These are phyloP conservation scores for Montipora efflorescens DNA, from an alignment of 64 coral and sea anemone genomes.

Conservation along the genomic window DNA sequence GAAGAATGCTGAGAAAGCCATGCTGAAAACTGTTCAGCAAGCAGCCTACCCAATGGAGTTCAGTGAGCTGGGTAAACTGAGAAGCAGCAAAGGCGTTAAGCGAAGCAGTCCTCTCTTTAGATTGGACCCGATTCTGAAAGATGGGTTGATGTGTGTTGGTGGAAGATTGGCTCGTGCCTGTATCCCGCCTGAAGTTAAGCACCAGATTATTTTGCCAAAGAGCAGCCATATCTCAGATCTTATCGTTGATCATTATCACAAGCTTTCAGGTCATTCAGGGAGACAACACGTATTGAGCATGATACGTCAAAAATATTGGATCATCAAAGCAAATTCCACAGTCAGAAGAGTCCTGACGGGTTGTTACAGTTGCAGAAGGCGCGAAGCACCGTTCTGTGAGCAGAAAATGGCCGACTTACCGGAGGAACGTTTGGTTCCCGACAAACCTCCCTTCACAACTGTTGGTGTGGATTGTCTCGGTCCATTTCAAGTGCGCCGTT, in stretches of 20 bases:
- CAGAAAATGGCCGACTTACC: constrained; percentile 52
- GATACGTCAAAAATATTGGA: constrained; percentile 15
- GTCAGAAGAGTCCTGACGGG: not conserved
- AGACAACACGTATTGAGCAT: not conserved
- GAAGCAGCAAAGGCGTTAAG: not conserved
- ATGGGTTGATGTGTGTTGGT: constrained; percentile 40
- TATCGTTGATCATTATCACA: constrained; percentile 28
- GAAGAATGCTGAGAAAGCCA: constrained; percentile 14
- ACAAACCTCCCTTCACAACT: constrained; percentile 15
- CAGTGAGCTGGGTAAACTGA: not conserved
- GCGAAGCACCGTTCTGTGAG: not conserved
- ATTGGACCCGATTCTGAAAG: constrained; percentile 16
- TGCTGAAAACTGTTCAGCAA: constrained; percentile 10
- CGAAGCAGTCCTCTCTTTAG: not conserved
- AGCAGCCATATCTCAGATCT: not conserved
- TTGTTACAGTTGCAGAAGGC: not conserved
- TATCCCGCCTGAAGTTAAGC: not conserved
- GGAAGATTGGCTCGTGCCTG: constrained; percentile 16
- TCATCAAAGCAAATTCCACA: not conserved
- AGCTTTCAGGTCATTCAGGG: constrained; percentile 6
- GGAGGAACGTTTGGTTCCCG: not conserved
- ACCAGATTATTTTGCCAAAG: constrained; percentile 50
- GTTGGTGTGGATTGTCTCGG: constrained; percentile 17
- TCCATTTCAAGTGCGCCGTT: not conserved
- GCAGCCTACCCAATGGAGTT: not conserved